Evolutionary conservation across 1,140 invertebrate genomes (phyloP), one percentile per base, ranked within the genome.

Genomic region (Cataglyphis hispanica): DNA sequence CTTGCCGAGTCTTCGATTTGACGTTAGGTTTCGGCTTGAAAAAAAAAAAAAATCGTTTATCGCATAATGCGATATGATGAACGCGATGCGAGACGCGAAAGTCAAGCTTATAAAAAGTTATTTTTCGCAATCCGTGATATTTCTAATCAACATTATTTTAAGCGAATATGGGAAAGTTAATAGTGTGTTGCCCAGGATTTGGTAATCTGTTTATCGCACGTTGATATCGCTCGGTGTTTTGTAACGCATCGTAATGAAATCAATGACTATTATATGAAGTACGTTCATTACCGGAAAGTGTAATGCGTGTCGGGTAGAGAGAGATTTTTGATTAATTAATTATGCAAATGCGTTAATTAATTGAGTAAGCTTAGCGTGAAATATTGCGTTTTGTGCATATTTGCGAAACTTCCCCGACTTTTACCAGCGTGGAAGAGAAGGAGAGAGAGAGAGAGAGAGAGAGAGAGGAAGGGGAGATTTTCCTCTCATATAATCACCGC

Each of bases 291-390:
- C 37, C 53, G 43, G 67, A 53, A 81, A 81, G 66, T 70, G 66
- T 81, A 72, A 81, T 69, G 67, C 67, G 67, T 60, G 67, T 83
- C 78, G 67, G 50, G 31, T 43, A 50, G 34, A 50, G 66, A 31
- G 31, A 74, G 78, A 74, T 37, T 83, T 43, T 83, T 83, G 67
- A 83, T 83, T 83, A 83, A 83, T 83, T 83, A 83, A 83, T 83
- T 83, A 83, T 74, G 78, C 78, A 83, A 74, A 83, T 83, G 27
- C 67, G 53, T 16, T 83, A 83, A 83, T 83, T 83, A 83, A 83
- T 83, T 27, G 67, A 69, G 53, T 27, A 40, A 83, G 67, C 67
- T 74, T 83, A 83, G 67, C 78, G 78, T 83, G 78, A 83, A 83
- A 83, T 83, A 72, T 81, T 81, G 43, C 60, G 66, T 81, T 83